Base-by-base conservation (phyloP, 2,888 invertebrate genomes). In the Papilio gigon region DNA sequence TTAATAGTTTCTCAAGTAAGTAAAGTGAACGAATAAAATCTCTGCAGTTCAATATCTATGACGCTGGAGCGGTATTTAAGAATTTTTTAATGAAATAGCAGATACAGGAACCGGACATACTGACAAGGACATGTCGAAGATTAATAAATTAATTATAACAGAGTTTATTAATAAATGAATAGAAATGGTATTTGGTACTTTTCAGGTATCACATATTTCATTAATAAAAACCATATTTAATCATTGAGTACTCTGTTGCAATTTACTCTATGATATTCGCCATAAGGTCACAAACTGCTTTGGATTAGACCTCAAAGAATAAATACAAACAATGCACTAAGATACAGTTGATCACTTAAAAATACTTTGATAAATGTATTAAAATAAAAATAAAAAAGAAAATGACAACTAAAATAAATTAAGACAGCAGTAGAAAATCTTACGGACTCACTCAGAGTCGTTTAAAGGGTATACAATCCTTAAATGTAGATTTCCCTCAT, bases 201-300 rank as follows among this genome's bases (percentile, higher is more conserved):
- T n/a, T n/a, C n/a, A n/a, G n/a, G n/a, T n/a, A n/a, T n/a, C n/a
- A n/a, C n/a, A n/a, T n/a, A n/a, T n/a, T n/a, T n/a, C n/a, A n/a
- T n/a, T n/a, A n/a, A n/a, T n/a, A n/a, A n/a, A n/a, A n/a, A n/a
- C n/a, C n/a, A n/a, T n/a, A n/a, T n/a, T 50, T 30, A n/a, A 17
- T 30, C 8, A 30, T 30, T 30, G 30, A 17, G 4, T 20, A 14
- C 53, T 75, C 75, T 74, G 58, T 63, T 14, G 8, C 5, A 20
- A 33, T 11, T 22, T 77, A 72, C 70, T 75, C 78, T 78, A 67
- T 68, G 64, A 44, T 67, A 71, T 68, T 68, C 64, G 68, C 73
- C 70, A 71, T 78, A 76, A 78, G 78, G 78, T 77, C 76, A 73
- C 70, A 71, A 63, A 63, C 68, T 68, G 68, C 59, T 65, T 73